Evolutionary conservation across 2,113 vertebrate genomes (phyloP), one percentile per base, ranked within the genome.

Genomic region (Callionymus lyra): DNA sequence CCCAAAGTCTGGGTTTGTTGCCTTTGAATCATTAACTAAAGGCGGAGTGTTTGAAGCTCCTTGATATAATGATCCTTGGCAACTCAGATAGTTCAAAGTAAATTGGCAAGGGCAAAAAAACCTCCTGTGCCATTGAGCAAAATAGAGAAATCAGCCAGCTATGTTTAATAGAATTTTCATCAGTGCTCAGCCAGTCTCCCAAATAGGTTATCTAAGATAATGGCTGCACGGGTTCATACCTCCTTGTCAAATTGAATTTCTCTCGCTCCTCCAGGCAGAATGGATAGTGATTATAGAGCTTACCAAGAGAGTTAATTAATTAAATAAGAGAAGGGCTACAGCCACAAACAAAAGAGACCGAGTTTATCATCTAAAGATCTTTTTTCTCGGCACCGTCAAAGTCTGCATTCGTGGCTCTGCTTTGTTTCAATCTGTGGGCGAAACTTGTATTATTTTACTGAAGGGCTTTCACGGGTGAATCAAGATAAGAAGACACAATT

Each of bases 161-260:
- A 82, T 85, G 82, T 84, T 83, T 80, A 85, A 86, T 85, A 84
- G 81, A 83, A 85, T 78, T 83, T 82, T 82, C 80, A 84, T 84
- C 83, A 81, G 80, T 77, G 84, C 80, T 83, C 82, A 81, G 81
- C 77, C 80, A 82, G 68, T 83, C 76, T 72, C 76, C 79, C 81
- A 75, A 82, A 87, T 79, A 77, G 80, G 68, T 84, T 85, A 76
- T 82, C 80, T 80, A 68, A 81, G 79, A 84, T 86, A 85, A 85
- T 85, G 82, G 81, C 75, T 77, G 80, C 80, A 79, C 56, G 70
- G 82, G 78, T 87, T 86, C 85, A 84, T 87, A 87, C 78, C 77
- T 81, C 57, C 72, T 82, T 84, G 83, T 87, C 85, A 84, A 87
- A 86, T 87, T 79, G 79, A 79, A 83, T 86, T 80, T 81, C 59